Evolutionary conservation across 2,797 vertebrate genomes (phyloP).

Genomic region (Kryptolebias ocellatus): DNA sequence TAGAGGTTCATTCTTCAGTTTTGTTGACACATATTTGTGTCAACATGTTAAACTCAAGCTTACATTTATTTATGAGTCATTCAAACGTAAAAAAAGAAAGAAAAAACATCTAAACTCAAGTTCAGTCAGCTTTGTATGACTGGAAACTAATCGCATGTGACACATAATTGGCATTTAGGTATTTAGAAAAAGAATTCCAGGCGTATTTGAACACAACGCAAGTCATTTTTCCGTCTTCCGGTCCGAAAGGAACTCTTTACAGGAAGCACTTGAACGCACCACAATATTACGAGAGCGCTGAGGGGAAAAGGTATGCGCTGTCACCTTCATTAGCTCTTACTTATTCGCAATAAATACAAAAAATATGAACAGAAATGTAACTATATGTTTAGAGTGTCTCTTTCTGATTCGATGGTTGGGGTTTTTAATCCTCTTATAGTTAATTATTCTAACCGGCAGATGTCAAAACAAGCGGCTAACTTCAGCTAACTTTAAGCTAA

Average conservation of each 20-base stretch:
- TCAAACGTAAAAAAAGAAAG: not conserved
- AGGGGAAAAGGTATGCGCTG: conserved; percentile 34
- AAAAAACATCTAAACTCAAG: not conserved
- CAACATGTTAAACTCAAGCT: not conserved
- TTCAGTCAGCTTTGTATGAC: not conserved
- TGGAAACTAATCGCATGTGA: not conserved
- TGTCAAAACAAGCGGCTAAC: conserved; percentile 59
- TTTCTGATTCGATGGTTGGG: not conserved
- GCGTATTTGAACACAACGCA: conserved; percentile 11
- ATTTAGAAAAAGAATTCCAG: not conserved
- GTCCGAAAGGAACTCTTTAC: conserved; percentile 4
- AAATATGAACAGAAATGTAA: not conserved
- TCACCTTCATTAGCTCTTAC: conserved; percentile 2
- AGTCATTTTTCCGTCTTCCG: conserved; percentile 34
- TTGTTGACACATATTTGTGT: not conserved
- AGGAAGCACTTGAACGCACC: conserved; percentile 50
- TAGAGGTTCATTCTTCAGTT: not conserved
- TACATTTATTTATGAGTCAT: not conserved
- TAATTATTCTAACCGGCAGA: conserved; percentile 32
- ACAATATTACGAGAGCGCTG: conserved; percentile 15
- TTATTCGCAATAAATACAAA: not conserved
- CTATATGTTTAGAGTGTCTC: rapidly evolving
- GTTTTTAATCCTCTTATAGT: not conserved
- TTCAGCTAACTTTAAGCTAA: conserved; percentile 50
- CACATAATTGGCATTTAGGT: too few species aligned